These are phyloP conservation scores for Drosophila eohydei DNA, from an alignment of 2,888 invertebrate species.

Conservation along the genomic window DNA sequence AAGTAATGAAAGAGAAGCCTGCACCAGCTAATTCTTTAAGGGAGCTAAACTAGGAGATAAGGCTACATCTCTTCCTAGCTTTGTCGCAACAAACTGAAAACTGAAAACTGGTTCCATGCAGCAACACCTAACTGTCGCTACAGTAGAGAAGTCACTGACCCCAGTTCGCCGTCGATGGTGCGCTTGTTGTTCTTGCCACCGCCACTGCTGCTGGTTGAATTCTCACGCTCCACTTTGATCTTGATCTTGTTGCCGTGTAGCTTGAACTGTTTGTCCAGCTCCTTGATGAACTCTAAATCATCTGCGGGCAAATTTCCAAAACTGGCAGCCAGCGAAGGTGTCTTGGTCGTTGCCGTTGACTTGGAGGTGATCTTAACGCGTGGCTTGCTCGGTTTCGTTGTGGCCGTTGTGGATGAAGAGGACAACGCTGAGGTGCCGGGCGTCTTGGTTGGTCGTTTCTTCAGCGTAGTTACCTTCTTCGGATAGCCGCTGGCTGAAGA, in stretches of 20 bases:
- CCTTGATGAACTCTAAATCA: constrained; percentile 84
- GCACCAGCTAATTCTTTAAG: too few relatives aligned
- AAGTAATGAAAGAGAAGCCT: background rate
- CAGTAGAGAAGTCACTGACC: constrained; percentile 86
- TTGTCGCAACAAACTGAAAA: background rate
- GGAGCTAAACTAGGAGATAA: background rate
- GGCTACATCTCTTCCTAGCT: background rate
- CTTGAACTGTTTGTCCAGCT: constrained; percentile 84
- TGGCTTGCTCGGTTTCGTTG: constrained; percentile 67
- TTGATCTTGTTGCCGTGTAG: constrained; percentile 84
- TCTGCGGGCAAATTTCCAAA: constrained; percentile 82
- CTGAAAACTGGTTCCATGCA: constrained; percentile 17
- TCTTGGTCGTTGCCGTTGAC: constrained; percentile 34
- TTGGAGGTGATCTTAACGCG: constrained; percentile 54
- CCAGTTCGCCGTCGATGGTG: constrained; percentile 90
- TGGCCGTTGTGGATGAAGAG: constrained; percentile 22
- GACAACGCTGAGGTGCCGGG: constrained; percentile 45
- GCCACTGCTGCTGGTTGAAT: constrained; percentile 64
- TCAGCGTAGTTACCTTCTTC: constrained; percentile 82
- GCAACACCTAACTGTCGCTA: constrained; percentile 1
- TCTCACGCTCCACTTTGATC: constrained; percentile 84
- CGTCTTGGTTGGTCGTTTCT: constrained; percentile 79
- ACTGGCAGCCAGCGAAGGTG: constrained; percentile 64
- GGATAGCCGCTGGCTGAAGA: constrained; percentile 67
- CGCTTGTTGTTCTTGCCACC: constrained; percentile 86